A percentile compares a stretch with the other conserved stretches of the same genome.
Evolutionary conservation across 2,888 invertebrate genomes (phyloP).

Genomic region (Lasioglossum villosulum): DNA sequence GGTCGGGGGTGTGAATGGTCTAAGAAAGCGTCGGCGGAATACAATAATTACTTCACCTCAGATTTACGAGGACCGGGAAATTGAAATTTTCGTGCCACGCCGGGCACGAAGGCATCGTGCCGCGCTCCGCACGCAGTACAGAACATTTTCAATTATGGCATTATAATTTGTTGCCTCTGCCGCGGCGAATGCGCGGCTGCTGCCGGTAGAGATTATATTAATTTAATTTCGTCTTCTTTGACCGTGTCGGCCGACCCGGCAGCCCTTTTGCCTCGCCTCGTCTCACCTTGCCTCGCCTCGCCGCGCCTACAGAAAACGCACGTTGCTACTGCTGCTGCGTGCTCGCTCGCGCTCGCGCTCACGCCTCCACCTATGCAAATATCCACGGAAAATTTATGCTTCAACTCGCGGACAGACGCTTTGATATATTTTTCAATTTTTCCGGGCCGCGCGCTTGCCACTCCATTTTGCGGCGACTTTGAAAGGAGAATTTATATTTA

Average conservation of each 20-base stretch:
- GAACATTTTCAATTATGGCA: conserved; percentile 83
- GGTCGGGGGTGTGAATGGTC: conserved; percentile 76
- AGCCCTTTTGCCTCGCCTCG: not conserved
- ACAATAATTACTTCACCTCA: conserved; percentile 83
- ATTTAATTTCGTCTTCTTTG: conserved; percentile 82
- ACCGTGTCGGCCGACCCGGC: conserved; percentile 70
- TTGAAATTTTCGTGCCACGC: conserved; percentile 82
- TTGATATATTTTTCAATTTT: conserved; percentile 62
- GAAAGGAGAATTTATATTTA: conserved; percentile 49
- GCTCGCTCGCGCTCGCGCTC: not conserved
- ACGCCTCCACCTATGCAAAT: conserved; percentile 50
- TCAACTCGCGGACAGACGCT: conserved; percentile 46
- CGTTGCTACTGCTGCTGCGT: conserved; percentile 5
- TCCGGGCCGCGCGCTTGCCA: conserved; percentile 32
- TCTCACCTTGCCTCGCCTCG: not conserved
- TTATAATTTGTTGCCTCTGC: conserved; percentile 82
- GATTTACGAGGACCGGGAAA: conserved; percentile 83
- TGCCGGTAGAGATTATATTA: conserved; percentile 79
- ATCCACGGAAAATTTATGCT: conserved; percentile 54
- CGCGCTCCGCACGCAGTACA: conserved; percentile 68
- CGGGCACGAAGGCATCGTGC: conserved; percentile 66
- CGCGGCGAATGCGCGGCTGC: conserved; percentile 67
- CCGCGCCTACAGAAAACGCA: conserved; percentile 32
- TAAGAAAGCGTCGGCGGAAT: conserved; percentile 81
- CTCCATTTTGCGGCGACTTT: conserved; percentile 46